These are phyloP conservation scores for Hetaerina titia DNA, from an alignment of 2,888 invertebrate genomes.

Conservation along the genomic window DNA sequence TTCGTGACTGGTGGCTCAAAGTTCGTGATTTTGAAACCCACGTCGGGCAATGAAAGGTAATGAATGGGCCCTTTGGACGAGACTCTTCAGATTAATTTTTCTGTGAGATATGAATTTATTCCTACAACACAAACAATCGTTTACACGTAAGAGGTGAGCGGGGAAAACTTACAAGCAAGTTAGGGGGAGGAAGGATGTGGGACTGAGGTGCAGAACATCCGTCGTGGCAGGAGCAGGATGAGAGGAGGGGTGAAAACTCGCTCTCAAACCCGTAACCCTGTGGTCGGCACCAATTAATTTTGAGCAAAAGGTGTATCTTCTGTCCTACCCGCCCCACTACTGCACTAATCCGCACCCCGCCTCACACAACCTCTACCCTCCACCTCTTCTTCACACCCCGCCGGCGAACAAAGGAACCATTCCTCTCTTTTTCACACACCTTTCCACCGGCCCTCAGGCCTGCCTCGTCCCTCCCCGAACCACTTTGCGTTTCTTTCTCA, in stretches of 20 bases:
- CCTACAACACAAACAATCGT: too few species aligned
- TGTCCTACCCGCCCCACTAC: neutral
- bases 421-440: slow-evolving; percentile 35
- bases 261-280: slow-evolving; percentile 60
- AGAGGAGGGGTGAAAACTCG: neutral
- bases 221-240: too few species aligned
- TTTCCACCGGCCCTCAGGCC: neutral
- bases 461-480: neutral
- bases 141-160: neutral
- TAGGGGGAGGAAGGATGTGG: slow-evolving; percentile 33
- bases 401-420: slow-evolving; percentile 47
- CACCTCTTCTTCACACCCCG: neutral
- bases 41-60: too few species aligned
- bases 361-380: neutral
- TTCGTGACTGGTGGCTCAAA: too few species aligned
- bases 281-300: slow-evolving; percentile 58
- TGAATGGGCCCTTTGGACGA: too few species aligned
- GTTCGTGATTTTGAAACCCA: too few species aligned
- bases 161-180: neutral
- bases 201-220: slow-evolving; percentile 43
- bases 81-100: too few species aligned
- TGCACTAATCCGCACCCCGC: neutral
- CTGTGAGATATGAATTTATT: too few species aligned
- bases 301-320: slow-evolving; percentile 64
- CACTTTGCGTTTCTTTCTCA: neutral